Conservation (phyloP, 1,140 invertebrate genomes). For the Ceratosolen solmsi region DNA sequence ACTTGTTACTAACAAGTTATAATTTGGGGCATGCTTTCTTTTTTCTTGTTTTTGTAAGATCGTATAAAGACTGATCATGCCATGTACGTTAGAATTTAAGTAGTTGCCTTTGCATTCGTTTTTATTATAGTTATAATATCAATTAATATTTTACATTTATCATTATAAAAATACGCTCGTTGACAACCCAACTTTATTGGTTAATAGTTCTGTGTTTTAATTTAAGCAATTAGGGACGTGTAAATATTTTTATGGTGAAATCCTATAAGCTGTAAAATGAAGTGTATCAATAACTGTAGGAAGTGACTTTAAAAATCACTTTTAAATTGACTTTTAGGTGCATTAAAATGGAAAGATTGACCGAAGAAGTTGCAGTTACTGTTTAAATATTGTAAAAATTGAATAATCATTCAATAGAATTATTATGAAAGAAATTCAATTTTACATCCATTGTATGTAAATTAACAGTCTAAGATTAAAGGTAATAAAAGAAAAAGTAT, state of each 20-base stretch:
- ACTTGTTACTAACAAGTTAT: slow-evolving; percentile 36
- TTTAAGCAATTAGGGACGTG: slow-evolving; percentile 31
- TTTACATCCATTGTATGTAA: slow-evolving; percentile 34
- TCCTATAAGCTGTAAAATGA: slow-evolving; percentile 26
- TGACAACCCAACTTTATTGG: slow-evolving; percentile 28
- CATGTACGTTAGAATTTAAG: background rate
- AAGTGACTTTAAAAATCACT: slow-evolving; percentile 33
- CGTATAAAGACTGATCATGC: slow-evolving; percentile 41
- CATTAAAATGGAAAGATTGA: slow-evolving; percentile 11
- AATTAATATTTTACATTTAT: slow-evolving; percentile 31
- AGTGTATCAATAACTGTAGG: slow-evolving; percentile 27
- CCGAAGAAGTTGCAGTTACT: slow-evolving; percentile 32
- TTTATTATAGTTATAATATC: slow-evolving; percentile 24
- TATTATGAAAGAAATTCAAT: slow-evolving; percentile 4
- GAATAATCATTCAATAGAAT: slow-evolving; percentile 33
- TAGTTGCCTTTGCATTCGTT: slow-evolving; percentile 39
- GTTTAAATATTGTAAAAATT: slow-evolving; percentile 37
- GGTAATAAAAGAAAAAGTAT: slow-evolving; percentile 33
- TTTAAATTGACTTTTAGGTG: background rate
- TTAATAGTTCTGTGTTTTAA: slow-evolving; percentile 26
- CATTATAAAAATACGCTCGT: background rate
- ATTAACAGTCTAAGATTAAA: background rate
- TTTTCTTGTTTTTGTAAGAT: slow-evolving; percentile 9
- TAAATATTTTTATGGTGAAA: slow-evolving; percentile 45
- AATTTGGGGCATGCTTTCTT: background rate